A percentile compares a stretch with the other conserved stretches of the same genome.
These are phyloP conservation scores for Zaprionus davidi DNA, from an alignment of 1,140 invertebrate genomes.

Conservation along the genomic window DNA sequence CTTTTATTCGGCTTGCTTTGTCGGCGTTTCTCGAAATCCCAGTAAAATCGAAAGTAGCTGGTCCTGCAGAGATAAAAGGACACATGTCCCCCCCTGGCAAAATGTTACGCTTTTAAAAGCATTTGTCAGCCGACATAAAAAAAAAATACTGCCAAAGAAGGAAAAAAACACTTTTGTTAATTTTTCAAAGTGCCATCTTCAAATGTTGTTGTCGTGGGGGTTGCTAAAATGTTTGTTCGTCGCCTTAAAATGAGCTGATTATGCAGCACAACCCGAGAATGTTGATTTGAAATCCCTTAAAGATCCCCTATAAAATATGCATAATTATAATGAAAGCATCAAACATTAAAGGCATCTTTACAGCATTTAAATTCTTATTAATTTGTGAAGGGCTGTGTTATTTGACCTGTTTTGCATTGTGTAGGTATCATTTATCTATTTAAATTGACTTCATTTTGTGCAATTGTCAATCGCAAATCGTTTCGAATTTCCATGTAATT, in stretches of 20 bases:
- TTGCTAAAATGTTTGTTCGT: constrained; percentile 29
- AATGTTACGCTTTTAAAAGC: constrained; percentile 71
- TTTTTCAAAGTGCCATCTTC: constrained; percentile 63
- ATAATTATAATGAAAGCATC: not conserved
- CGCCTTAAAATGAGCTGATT: constrained; percentile 41
- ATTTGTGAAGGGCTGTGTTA: not conserved
- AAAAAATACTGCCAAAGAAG: not conserved
- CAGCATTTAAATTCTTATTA: not conserved
- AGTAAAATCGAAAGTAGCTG: constrained; percentile 63
- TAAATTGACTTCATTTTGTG: not conserved
- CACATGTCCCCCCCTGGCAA: constrained; percentile 68
- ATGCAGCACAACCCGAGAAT: not conserved
- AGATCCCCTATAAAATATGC: not conserved
- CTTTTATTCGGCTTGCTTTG: constrained; percentile 50
- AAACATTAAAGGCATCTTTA: not conserved
- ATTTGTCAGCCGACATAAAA: constrained; percentile 63
- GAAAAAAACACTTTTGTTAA: constrained; percentile 53
- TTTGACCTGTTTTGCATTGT: not conserved
- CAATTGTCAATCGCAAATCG: not conserved
- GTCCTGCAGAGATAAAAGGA: constrained; percentile 57
- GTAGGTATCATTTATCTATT: not conserved
- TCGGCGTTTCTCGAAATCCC: constrained; percentile 40
- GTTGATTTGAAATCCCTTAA: not conserved
- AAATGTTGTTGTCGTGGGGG: constrained; percentile 26
- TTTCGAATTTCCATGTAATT: not conserved